Evolutionary conservation across 2,113 vertebrate genomes (phyloP).

Genomic region (Caranx melampygus): DNA sequence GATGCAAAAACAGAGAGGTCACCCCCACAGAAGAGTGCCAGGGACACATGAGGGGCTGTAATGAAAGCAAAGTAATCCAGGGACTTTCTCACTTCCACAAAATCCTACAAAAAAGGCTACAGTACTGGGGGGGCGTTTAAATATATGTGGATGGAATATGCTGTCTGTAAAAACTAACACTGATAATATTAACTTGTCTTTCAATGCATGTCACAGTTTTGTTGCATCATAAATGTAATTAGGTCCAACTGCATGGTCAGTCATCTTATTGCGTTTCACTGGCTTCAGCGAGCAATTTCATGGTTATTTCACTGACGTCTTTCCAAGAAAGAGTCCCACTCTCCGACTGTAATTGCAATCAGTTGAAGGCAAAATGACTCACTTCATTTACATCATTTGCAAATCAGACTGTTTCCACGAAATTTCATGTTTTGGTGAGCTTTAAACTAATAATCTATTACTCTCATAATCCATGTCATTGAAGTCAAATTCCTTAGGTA

Average conservation of each 20-base stretch:
- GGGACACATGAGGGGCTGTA: conserved; percentile 41
- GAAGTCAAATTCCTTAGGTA: conserved; percentile 33
- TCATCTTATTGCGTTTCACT: conserved; percentile 16
- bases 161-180: conserved; percentile 46
- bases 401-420: not conserved
- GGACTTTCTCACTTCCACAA: conserved; percentile 39
- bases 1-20: conserved; percentile 47
- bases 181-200: conserved; percentile 14
- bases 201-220: conserved; percentile 1
- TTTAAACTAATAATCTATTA: conserved; percentile 39
- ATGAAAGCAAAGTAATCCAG: not conserved
- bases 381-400: conserved; percentile 34
- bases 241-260: conserved; percentile 39
- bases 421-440: conserved; percentile 25
- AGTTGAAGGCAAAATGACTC: conserved; percentile 21
- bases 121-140: not conserved
- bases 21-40: conserved; percentile 40
- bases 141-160: conserved; percentile 5
- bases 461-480: conserved; percentile 13
- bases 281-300: conserved; percentile 45
- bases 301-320: conserved; percentile 34
- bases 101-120: conserved; percentile 20
- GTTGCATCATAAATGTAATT: conserved; percentile 36
- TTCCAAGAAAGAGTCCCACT: conserved; percentile 50
- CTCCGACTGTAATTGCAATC: conserved; percentile 39